Conservation (phyloP, 2,113 vertebrate species). For the Limanda limanda region DNA sequence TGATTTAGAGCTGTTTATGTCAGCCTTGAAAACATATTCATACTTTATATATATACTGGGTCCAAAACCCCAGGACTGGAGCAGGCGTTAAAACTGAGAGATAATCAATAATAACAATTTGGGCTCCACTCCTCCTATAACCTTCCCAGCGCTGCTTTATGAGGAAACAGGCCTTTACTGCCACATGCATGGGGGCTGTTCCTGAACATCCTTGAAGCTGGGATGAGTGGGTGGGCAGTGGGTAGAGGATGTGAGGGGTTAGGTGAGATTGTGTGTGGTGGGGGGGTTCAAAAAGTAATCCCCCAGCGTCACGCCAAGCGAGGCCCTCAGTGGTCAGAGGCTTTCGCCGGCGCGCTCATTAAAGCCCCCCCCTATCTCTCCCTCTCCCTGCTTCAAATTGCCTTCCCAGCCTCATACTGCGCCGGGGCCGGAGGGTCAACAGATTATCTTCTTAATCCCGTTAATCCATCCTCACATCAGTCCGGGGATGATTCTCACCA, state of each 20-base stretch:
- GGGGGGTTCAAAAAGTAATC: constrained; percentile 63
- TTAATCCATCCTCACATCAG: constrained; percentile 81
- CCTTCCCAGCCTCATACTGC: constrained; percentile 74
- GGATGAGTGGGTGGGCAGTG: constrained; percentile 30
- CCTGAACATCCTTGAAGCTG: constrained; percentile 36
- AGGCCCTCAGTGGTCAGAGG: constrained; percentile 66
- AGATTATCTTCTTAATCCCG: constrained; percentile 80
- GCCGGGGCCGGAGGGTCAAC: constrained; percentile 74
- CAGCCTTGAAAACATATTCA: too few species aligned
- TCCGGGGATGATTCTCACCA: constrained; percentile 74
- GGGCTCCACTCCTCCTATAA: neutral
- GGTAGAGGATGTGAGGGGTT: constrained; percentile 21
- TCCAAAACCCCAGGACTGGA: neutral
- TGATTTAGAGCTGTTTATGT: too few species aligned
- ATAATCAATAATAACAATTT: neutral
- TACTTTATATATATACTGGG: neutral
- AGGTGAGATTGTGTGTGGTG: constrained; percentile 35
- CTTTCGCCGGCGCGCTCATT: constrained; percentile 68
- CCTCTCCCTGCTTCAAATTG: constrained; percentile 71
- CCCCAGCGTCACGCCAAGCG: constrained; percentile 44
- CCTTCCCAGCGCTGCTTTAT: neutral
- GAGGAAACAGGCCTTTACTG: neutral
- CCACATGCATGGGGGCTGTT: neutral
- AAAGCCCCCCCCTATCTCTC: constrained; percentile 63
- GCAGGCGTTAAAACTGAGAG: neutral